phyloP scores from a whole-genome alignment of 2,888 invertebrate genomes.

The Acanthopleura granulata region DNA sequence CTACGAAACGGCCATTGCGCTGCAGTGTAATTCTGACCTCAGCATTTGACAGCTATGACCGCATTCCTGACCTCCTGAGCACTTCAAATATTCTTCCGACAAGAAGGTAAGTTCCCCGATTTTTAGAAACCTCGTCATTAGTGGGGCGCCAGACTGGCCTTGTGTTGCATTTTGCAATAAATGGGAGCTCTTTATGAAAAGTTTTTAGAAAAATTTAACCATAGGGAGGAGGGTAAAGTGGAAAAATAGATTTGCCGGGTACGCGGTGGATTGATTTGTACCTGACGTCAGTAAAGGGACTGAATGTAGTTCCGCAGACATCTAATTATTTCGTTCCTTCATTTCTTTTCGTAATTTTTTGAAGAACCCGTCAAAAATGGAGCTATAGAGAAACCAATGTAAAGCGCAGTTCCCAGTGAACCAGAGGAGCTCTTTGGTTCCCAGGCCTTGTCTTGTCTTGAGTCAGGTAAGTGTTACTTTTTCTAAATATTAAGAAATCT shows the following conservation, averaged over 20 bases:
- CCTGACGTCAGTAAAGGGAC: neutral
- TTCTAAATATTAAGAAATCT: neutral
- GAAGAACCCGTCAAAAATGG: conserved; percentile 30
- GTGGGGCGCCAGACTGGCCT: too few species aligned
- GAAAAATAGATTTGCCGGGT: too few species aligned
- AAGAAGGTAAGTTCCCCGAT: neutral
- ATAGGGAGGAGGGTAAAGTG: too few species aligned
- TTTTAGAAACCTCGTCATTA: neutral
- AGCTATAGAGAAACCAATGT: conserved; percentile 39
- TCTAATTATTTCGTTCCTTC: neutral
- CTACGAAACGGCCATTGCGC: too few species aligned
- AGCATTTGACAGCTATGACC: conserved; percentile 4
- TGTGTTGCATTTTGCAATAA: too few species aligned
- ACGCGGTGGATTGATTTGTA: neutral
- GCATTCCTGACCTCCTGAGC: neutral
- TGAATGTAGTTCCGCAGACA: neutral
- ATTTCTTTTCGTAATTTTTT: conserved; percentile 12
- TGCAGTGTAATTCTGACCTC: neutral
- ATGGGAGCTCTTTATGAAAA: too few species aligned
- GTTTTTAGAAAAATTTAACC: too few species aligned
- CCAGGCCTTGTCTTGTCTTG: conserved; percentile 50
- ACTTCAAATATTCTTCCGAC: neutral
- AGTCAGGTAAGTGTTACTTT: conserved; percentile 44
- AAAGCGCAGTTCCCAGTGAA: conserved; percentile 36
- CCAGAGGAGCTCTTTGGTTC: conserved; percentile 57